Base-by-base conservation (phyloP, 2,113 vertebrate species). In the Geococcyx californianus region DNA sequence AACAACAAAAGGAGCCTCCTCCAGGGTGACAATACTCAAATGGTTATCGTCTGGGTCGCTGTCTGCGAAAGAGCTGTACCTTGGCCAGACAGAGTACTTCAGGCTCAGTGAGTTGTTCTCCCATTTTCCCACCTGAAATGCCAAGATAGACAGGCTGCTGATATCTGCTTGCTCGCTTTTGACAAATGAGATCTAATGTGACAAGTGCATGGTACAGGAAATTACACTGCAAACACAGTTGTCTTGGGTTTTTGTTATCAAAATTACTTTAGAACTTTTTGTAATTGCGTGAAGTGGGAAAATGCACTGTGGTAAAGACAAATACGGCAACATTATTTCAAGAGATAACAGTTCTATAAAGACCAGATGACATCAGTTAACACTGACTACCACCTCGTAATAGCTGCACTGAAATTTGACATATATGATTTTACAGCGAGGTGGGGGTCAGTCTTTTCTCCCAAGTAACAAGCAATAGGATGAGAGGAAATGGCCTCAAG, bases 1-100 rank as follows among this genome's bases (percentile, higher is more conserved):
- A 1, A 99, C 98, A 76, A 99, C 99, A 31, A 99, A 99, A 5
- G 99, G 99, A 59, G 99, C 99, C 97, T 99, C 99, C 97, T 99
- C 99, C 84, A 99, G 96, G n/a, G 99, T 99, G 93, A 99, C 99
- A 11, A 99, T 99, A 97, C 98, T 99, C 96, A 99, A 97, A 85
- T 99, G 99, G 97, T 99, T 99, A 97, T 99, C 99, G 0, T 99
- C 99, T 0, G 99, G 98, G 91, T 99, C 99, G 0, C 98, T 98
- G 89, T 99, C 99, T 0, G 98, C 98, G 1, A 99, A 99, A 20
- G 99, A 99, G 97, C 99, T 99, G 97, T 98, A 99, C 62, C 99
- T 97, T 0, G 99, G 99, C 99, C 99, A 99, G 95, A 99, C 99
- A 0, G 99, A 99, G 20, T 99, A 99, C 94, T 99, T 99, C 26